These are phyloP conservation scores for Pelagia noctiluca DNA, from an alignment of 30 jellyfish, hydroid and myxozoan genomes.

Conservation along the genomic window DNA sequence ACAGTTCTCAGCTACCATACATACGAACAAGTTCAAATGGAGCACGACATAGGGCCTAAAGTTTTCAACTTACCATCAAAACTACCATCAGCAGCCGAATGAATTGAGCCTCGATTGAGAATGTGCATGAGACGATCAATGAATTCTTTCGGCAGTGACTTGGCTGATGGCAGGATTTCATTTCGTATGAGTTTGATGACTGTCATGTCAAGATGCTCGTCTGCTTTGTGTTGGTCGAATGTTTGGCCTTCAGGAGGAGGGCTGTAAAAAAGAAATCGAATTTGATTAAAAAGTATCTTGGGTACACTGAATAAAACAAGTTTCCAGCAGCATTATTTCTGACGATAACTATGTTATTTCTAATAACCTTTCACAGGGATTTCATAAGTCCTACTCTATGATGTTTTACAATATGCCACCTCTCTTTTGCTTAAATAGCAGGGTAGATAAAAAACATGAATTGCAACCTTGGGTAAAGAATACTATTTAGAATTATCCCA, in stretches of 20 bases:
- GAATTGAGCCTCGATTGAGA: slow-evolving; percentile 90
- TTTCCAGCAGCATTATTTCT: too few relatives aligned
- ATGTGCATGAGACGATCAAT: slow-evolving; percentile 80
- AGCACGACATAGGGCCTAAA: background rate
- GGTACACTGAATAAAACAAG: too few relatives aligned
- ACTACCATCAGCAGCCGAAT: slow-evolving; percentile 85
- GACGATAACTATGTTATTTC: too few relatives aligned
- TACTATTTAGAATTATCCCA: too few relatives aligned
- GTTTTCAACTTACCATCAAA: slow-evolving; percentile 95
- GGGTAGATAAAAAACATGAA: too few relatives aligned
- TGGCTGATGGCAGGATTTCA: slow-evolving; percentile 75
- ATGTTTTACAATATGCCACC: too few relatives aligned
- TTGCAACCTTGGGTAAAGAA: too few relatives aligned
- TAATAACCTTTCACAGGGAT: too few relatives aligned
- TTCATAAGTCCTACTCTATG: too few relatives aligned
- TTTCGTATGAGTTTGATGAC: slow-evolving; percentile 77
- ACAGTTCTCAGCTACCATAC: too few relatives aligned
- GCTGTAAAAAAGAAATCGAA: slow-evolving; percentile 57
- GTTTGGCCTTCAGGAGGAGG: slow-evolving; percentile 98
- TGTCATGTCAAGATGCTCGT: slow-evolving; percentile 86
- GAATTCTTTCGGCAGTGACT: slow-evolving; percentile 81
- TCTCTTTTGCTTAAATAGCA: too few relatives aligned
- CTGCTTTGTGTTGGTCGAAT: slow-evolving; percentile 82
- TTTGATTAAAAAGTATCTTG: too few relatives aligned
- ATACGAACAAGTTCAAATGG: background rate